Conservation (phyloP, 2,888 invertebrate species). For the Oxystoma pomonae region DNA sequence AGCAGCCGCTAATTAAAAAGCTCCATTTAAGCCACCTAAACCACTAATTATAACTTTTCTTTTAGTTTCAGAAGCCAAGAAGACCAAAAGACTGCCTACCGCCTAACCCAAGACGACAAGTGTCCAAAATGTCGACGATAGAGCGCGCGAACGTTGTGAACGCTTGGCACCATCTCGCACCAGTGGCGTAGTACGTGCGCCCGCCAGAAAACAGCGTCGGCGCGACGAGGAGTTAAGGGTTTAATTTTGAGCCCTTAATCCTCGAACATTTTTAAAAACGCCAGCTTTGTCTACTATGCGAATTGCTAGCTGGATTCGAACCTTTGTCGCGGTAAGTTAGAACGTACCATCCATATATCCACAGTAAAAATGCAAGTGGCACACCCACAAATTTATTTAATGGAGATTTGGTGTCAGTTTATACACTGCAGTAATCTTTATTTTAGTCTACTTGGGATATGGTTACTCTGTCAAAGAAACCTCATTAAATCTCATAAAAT, state of each 20-base stretch:
- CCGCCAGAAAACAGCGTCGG: background rate
- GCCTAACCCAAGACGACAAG: background rate
- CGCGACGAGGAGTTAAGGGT: background rate
- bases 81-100: background rate
- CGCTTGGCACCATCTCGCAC: background rate
- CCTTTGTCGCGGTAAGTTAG: constrained; percentile 69
- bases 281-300: constrained; percentile 70
- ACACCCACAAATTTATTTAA: too few relatives aligned
- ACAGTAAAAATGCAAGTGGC: too few relatives aligned
- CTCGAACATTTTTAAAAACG: constrained; percentile 32
- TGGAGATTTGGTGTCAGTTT: too few relatives aligned
- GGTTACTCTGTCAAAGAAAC: too few relatives aligned
- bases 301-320: constrained; percentile 68
- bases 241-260: background rate
- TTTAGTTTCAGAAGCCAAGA: background rate
- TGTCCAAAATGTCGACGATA: background rate
- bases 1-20: too few relatives aligned
- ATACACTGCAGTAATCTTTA: too few relatives aligned
- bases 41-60: too few relatives aligned
- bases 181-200: background rate
- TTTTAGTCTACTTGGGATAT: too few relatives aligned
- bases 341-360: too few relatives aligned
- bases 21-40: too few relatives aligned
- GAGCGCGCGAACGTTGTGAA: background rate
- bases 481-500: too few relatives aligned